Evolutionary conservation across 2,113 vertebrate species (phyloP), one percentile per base, ranked within the genome.

Genomic region (Polypterus senegalus): DNA sequence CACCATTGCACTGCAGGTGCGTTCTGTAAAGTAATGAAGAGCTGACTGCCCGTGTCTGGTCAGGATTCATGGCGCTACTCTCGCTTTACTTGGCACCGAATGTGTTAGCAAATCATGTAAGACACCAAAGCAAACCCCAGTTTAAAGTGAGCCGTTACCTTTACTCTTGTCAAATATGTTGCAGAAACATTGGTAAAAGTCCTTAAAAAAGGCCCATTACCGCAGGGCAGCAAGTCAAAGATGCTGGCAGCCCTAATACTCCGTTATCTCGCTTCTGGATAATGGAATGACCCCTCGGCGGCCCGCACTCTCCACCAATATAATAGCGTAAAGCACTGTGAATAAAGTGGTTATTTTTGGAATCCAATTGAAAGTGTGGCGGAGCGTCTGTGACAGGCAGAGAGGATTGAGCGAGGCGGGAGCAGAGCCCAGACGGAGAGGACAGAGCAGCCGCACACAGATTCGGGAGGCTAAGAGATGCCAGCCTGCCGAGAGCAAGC

Each of bases 291-390:
- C 86, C 82, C 84, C 77, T 79, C 43, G 77, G 80, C 76, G 85
- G 83, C 79, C 83, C 73, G 70, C 65, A 67, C 80, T 69, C 77
- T 76, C 71, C 74, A 68, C 71, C 81, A 71, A 74, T 76, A 80
- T 86, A 83, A 83, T 81, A 83, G 83, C 87, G 74, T 77, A 80
- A 27, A 83, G 79, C 82, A 63, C 66, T 78, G 81, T 77, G 81
- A 84, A 86, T 81, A 85, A 83, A 85, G 87, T 80, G 80, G 81
- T 79, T 88, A 81, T 86, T 88, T 85, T 87, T 87, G 83, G 84
- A 77, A 75, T 78, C 77, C 76, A 75, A 81, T 84, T 88, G 86
- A 87, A 86, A 77, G 75, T 63, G 67, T 67, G 76, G 80, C 1
- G 61, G 76, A 83, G 73, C 70, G 1, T 3, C 51, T 60, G 68